These are phyloP conservation scores for Caenorhabditis angaria DNA, from an alignment of 2,888 invertebrate genomes.

Conservation along the genomic window DNA sequence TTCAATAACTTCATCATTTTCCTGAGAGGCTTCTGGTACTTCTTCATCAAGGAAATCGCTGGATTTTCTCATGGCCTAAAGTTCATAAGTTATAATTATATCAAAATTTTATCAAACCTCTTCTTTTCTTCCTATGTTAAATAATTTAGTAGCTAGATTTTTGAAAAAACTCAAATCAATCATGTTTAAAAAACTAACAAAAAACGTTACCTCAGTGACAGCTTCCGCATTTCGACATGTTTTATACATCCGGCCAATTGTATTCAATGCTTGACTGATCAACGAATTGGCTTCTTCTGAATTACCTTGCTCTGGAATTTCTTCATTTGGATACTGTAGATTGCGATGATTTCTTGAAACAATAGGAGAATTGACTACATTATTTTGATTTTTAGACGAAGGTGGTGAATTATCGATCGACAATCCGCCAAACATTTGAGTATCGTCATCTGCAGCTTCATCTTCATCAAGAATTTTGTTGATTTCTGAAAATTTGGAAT, in stretches of 20 bases:
- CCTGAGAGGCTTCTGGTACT: conserved; percentile 17
- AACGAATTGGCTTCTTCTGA: conserved; percentile 8
- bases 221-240: conserved; percentile 22
- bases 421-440: neutral
- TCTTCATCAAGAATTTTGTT: conserved; percentile 3
- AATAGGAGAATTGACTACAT: neutral
- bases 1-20: conserved; percentile 13
- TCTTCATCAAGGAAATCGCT: neutral
- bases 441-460: neutral
- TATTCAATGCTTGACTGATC: conserved; percentile 36
- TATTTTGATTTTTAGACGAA: neutral
- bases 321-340: neutral
- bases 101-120: neutral
- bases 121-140: neutral
- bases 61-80: conserved; percentile 12
- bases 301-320: neutral
- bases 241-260: conserved; percentile 24
- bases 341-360: neutral
- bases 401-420: neutral
- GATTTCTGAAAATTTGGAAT: neutral
- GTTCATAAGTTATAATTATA: neutral
- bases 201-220: conserved; percentile 10
- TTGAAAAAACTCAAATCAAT: neutral
- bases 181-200: neutral
- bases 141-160: neutral